Evolutionary conservation across 2,797 vertebrate species (phyloP).

Genomic region (Bucorvus abyssinicus): DNA sequence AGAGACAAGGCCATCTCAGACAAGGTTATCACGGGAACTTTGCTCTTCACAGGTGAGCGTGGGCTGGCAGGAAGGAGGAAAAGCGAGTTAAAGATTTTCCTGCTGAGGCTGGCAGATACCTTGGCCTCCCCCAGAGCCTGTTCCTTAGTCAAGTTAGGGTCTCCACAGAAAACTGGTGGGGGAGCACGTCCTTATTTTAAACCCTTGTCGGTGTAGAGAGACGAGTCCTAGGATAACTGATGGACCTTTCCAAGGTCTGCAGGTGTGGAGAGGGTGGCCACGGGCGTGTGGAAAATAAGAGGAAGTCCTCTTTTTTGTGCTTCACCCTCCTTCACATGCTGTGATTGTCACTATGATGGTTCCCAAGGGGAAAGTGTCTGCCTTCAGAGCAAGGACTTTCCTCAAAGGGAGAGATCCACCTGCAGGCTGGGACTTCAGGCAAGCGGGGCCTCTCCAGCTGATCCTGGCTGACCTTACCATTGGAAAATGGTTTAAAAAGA

Average conservation of each 20-base stretch:
- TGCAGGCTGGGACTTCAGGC: not conserved
- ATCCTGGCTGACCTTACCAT: not conserved
- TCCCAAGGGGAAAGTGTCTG: not conserved
- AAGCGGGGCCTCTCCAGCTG: not conserved
- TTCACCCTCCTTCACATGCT: not conserved
- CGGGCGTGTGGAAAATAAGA: not conserved
- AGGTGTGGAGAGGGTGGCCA: not conserved
- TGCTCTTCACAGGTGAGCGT: not conserved
- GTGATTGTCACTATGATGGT: not conserved
- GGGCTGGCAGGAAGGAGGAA: not conserved
- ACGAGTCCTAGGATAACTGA: not conserved
- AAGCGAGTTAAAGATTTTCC: not conserved
- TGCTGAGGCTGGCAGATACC: not conserved
- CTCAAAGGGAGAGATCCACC: rapidly evolving
- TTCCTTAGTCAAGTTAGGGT: not conserved
- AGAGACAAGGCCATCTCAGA: not conserved
- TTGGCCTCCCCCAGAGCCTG: not conserved
- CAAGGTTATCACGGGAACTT: not conserved
- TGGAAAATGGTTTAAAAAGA: not conserved
- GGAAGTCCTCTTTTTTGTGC: not conserved
- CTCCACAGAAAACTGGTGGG: not conserved
- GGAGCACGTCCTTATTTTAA: not conserved
- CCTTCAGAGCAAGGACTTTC: not conserved
- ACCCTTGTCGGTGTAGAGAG: not conserved
- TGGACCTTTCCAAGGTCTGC: not conserved